Percentiles rank a stretch among this genome's conserved stretches.
phyloP scores from a whole-genome alignment of 2,797 vertebrate genomes.

The Cirrhinus molitorella region DNA sequence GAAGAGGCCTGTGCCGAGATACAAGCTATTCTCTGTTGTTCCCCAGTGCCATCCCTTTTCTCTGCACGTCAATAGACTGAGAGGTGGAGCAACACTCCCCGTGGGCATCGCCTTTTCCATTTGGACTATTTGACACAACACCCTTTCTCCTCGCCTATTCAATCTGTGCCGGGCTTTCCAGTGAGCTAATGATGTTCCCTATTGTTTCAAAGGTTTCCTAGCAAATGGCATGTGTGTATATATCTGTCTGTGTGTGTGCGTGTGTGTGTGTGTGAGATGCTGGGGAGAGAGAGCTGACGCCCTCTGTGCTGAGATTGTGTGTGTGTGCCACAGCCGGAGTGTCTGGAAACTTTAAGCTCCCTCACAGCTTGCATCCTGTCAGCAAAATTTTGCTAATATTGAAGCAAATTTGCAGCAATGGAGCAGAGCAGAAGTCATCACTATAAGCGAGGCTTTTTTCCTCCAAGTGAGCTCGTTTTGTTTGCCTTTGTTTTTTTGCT shows the following conservation, averaged over 20 bases:
- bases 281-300: conserved; percentile 37
- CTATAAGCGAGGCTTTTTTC: conserved; percentile 42
- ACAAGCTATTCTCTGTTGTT: conserved; percentile 28
- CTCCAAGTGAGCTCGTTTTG: neutral
- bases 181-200: conserved; percentile 57
- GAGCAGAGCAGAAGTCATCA: conserved; percentile 57
- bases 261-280: conserved; percentile 21
- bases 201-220: conserved; percentile 59
- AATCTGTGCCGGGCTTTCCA: conserved; percentile 48
- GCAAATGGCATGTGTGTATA: conserved; percentile 50
- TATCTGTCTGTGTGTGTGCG: conserved; percentile 11
- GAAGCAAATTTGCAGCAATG: conserved; percentile 61
- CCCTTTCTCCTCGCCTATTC: conserved; percentile 49
- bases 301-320: conserved; percentile 36
- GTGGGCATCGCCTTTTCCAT: conserved; percentile 52
- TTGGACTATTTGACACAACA: conserved; percentile 57
- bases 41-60: conserved; percentile 47
- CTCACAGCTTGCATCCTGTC: conserved; percentile 56
- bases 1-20: conserved; percentile 35
- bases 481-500: conserved; percentile 44
- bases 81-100: conserved; percentile 52
- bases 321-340: conserved; percentile 22
- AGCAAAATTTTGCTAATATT: conserved; percentile 63
- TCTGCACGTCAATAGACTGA: conserved; percentile 51
- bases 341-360: conserved; percentile 51